phyloP scores from a whole-genome alignment of 1,140 invertebrate genomes.

The Tetramorium alpestre region DNA sequence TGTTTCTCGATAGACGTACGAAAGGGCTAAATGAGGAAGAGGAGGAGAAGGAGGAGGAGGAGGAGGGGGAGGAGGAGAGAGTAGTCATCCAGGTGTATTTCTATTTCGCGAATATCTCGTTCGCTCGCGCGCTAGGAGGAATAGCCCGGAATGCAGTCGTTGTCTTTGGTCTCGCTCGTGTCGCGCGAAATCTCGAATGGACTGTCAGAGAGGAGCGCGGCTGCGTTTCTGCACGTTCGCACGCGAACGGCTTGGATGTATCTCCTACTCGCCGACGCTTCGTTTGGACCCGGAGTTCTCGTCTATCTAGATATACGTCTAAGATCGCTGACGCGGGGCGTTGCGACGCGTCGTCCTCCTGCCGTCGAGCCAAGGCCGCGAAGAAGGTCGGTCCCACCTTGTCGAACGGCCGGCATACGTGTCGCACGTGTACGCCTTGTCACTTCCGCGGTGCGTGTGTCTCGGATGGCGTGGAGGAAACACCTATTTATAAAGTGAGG shows the following conservation, averaged over 20 bases:
- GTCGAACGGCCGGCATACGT: constrained; percentile 42
- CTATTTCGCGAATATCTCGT: neutral
- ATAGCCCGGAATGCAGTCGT: constrained; percentile 30
- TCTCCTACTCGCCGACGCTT: constrained; percentile 41
- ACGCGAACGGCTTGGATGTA: constrained; percentile 33
- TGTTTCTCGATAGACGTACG: constrained; percentile 33
- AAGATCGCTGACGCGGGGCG: constrained; percentile 19
- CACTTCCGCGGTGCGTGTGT: neutral
- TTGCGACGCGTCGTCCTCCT: constrained; percentile 33
- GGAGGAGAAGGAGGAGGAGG: neutral
- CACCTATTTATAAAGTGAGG: constrained; percentile 69
- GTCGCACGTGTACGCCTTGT: constrained; percentile 38
- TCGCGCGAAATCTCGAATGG: neutral
- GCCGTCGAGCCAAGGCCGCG: constrained; percentile 47
- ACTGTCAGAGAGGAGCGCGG: neutral
- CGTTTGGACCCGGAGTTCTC: constrained; percentile 64
- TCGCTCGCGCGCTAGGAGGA: neutral
- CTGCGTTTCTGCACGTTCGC: neutral
- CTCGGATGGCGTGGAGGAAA: constrained; percentile 59
- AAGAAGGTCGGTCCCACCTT: constrained; percentile 43
- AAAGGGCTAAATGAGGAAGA: constrained; percentile 44
- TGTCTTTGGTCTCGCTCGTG: constrained; percentile 39
- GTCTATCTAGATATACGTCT: constrained; percentile 57
- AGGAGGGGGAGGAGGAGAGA: neutral
- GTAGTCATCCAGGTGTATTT: constrained; percentile 11